These are phyloP conservation scores for Chiroxiphia lanceolata DNA, from an alignment of 2,797 vertebrate species.

Conservation along the genomic window DNA sequence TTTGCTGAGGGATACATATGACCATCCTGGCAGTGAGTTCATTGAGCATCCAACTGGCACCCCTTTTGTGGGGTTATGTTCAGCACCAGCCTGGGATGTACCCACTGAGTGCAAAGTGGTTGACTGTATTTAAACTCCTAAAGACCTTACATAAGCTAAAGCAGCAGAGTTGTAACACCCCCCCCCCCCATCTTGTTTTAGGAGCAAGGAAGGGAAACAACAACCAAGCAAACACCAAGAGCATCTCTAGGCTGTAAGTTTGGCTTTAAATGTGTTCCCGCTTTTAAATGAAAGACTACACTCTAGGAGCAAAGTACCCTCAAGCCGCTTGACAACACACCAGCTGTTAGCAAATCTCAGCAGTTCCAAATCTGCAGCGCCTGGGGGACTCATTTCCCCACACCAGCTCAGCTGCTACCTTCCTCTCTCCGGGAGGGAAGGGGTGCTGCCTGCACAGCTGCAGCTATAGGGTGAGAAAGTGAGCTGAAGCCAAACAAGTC, in stretches of 20 bases:
- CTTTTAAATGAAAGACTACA: not conserved
- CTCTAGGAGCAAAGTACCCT: not conserved
- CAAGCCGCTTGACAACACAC: not conserved
- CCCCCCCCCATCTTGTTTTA: not conserved
- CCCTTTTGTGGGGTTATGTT: not conserved
- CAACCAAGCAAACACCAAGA: not conserved
- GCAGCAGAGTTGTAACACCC: not conserved
- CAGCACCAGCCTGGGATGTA: not conserved
- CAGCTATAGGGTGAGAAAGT: not conserved
- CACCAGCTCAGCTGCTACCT: not conserved
- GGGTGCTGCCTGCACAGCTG: not conserved
- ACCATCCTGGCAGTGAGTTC: not conserved
- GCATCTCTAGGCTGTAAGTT: not conserved
- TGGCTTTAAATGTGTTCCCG: not conserved
- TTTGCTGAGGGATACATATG: not conserved
- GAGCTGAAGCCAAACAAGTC: not conserved
- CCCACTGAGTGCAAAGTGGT: accelerated
- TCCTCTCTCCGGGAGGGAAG: accelerated
- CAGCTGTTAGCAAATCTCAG: not conserved
- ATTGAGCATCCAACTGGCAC: not conserved
- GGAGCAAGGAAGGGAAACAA: not conserved
- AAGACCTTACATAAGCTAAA: not conserved
- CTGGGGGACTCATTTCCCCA: not conserved
- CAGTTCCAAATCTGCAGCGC: not conserved
- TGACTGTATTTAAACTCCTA: not conserved